Evolutionary conservation across 2,888 invertebrate genomes (phyloP), one percentile per base, ranked within the genome.

Genomic region (Clivina fossor): DNA sequence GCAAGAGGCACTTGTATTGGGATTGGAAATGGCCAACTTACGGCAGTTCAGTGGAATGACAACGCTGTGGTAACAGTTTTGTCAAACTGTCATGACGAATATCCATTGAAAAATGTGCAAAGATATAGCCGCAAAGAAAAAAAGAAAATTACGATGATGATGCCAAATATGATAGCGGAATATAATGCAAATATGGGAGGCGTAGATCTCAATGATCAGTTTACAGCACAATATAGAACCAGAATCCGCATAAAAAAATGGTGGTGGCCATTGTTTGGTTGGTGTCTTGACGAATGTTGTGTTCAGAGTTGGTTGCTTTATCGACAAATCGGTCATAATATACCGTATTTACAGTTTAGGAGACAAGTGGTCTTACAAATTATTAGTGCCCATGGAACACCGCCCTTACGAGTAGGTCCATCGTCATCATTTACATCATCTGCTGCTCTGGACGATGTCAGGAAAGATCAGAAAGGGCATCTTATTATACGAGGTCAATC

Each of bases 281-380:
- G 40, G 40, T 18, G 18, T 7, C 18, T 40, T 18, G 19, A 19
- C 19, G 15, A 40, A 40, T 3, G 20, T 11, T 40, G 40, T 40
- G 40, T 40, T 11, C 40, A 40, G 19, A 19, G 20, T 9, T 40
- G 40, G 40, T 19, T 40, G 2, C 18, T 40, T 2, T 40, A 40
- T 22, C 40, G 40, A 4, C 11, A 13, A 40, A 8, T 40, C 7
- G 40, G 40, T 5, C 40, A 40, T 19, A 18, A 40, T 43, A 43
- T 43, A 13, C 43, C 43, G 4, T 22, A 22, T n/a, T 13, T 43
- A 13, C 43, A 43, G 16, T 43, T 43, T 43, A 43, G 43, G 13
- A 13, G 24, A 43, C 43, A 43, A 4, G 43, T 43, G 5, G 3
- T 11, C n/a, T 15, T 43, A 1, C 20, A 22, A n/a, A 9, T 43